Evolutionary conservation across 2,113 vertebrate species (phyloP).

Genomic region (Symphodus melops): DNA sequence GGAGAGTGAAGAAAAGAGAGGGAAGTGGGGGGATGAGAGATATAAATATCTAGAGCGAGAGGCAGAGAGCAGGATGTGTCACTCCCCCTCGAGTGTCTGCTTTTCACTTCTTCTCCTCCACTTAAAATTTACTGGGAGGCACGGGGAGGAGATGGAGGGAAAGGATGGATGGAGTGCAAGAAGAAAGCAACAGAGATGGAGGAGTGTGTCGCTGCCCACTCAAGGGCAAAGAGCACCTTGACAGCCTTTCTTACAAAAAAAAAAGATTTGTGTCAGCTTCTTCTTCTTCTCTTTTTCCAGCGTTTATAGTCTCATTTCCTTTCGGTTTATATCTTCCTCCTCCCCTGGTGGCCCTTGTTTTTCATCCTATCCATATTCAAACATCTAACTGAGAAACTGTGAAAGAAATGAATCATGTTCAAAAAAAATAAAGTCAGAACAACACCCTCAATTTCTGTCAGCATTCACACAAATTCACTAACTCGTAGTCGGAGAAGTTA

Average conservation of each 20-base stretch:
- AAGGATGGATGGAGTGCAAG: slow-evolving; percentile 44
- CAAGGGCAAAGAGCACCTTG: slow-evolving; percentile 72
- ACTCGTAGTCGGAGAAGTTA: too few species aligned
- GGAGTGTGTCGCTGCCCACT: slow-evolving; percentile 64
- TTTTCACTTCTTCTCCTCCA: slow-evolving; percentile 52
- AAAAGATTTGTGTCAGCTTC: slow-evolving; percentile 31
- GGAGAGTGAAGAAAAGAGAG: neutral
- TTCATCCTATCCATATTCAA: neutral
- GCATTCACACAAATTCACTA: too few species aligned
- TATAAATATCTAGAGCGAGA: slow-evolving; percentile 53
- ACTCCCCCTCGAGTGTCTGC: slow-evolving; percentile 40
- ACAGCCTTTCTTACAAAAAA: slow-evolving; percentile 44
- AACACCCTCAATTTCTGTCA: neutral
- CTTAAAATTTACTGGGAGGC: slow-evolving; percentile 50
- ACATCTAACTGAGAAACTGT: neutral
- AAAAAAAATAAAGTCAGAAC: neutral
- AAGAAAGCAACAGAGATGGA: slow-evolving; percentile 38
- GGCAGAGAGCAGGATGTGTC: slow-evolving; percentile 38
- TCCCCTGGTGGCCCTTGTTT: neutral
- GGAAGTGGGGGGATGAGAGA: neutral
- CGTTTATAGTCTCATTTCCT: slow-evolving; percentile 20
- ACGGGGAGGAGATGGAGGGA: slow-evolving; percentile 49
- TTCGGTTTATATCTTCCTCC: slow-evolving; percentile 2
- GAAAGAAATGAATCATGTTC: neutral
- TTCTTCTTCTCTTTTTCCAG: neutral